Evolutionary conservation across 2,888 invertebrate species (phyloP), one percentile per base, ranked within the genome.

Genomic region (Alloscopus bannaensis): DNA sequence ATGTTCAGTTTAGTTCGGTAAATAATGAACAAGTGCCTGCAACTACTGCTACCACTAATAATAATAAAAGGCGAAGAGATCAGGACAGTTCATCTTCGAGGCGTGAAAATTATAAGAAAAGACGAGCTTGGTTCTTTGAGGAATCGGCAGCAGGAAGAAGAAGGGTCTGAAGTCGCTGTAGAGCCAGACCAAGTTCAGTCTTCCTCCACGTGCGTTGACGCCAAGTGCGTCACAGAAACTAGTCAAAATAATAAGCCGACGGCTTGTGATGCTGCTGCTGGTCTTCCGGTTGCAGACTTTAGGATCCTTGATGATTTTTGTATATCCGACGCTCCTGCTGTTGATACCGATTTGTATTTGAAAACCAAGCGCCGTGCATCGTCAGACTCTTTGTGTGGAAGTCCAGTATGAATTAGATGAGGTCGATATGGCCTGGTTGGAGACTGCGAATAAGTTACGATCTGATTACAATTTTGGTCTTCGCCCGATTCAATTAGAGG

Each of bases 401-500:
- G 73, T 66, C 0, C n/a, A 28, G 3, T 75, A 75, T 36, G 73
- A 75, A 20, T n/a, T 75, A 16, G 73, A 75, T 62, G 73, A 75
- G 28, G 1, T 57, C 18, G 73, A 75, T 45, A 2, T 75, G 11
- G 2, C 16, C 20, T 75, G 73, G 73, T 24, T 75, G 4, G 22
- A 6, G 13, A 57, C 29, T n/a, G 4, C 28, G 2, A 75, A 75
- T 42, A 18, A 50, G 24, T 2, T 2, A 26, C 62, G 71, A 3
- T n/a, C 40, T 11, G 11, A 36, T 0, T 22, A 24, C 26, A 52
- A 40, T n/a, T 18, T 66, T 24, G 13, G 28, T 6, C 13, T 66
- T 29, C 45, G 47, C 1, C 4, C 13, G 18, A 47, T 75, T n/a
- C 18, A 47, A 22, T 20, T 18, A n/a, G 66, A 75, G 4, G 73